Percentiles rank a stretch among this genome's conserved stretches.
Evolutionary conservation across 1,140 invertebrate genomes (phyloP).

Genomic region (Adoxophyes honmai): DNA sequence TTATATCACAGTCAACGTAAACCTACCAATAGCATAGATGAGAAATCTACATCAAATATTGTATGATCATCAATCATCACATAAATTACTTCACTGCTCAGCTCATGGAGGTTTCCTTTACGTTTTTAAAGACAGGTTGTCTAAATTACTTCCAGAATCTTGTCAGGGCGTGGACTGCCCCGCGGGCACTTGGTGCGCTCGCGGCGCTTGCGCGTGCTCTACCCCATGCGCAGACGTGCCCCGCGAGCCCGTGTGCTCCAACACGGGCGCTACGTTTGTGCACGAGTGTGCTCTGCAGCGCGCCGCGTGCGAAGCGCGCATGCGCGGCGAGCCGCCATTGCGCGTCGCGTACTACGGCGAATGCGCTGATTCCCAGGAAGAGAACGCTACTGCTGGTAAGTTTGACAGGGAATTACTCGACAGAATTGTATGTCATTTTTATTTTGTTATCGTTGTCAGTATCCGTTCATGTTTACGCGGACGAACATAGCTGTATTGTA

Average conservation of each 20-base stretch:
- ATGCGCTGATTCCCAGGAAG: constrained; percentile 80
- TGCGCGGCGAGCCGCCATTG: constrained; percentile 67
- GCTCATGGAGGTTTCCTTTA: too few species aligned
- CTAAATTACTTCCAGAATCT: constrained; percentile 38
- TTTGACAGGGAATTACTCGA: background rate
- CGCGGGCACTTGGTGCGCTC: constrained; percentile 58
- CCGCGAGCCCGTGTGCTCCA: constrained; percentile 87
- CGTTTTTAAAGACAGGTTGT: too few species aligned
- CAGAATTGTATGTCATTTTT: too few species aligned
- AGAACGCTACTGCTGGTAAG: constrained; percentile 37
- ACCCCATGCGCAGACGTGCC: constrained; percentile 43
- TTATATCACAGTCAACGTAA: too few species aligned
- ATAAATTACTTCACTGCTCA: too few species aligned
- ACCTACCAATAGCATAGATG: too few species aligned
- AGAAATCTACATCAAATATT: too few species aligned
- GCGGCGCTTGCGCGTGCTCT: constrained; percentile 58
- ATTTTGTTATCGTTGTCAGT: too few species aligned
- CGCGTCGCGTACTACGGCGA: constrained; percentile 88
- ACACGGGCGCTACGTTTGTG: constrained; percentile 86
- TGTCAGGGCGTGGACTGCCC: constrained; percentile 54
- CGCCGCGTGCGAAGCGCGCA: constrained; percentile 79
- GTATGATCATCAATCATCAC: too few species aligned
- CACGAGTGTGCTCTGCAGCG: constrained; percentile 92
- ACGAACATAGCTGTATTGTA: too few species aligned
- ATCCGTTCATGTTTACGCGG: too few species aligned